Evolutionary conservation across 1,140 invertebrate genomes (phyloP), one percentile per base, ranked within the genome.

Genomic region (Steinernema khuongi): DNA sequence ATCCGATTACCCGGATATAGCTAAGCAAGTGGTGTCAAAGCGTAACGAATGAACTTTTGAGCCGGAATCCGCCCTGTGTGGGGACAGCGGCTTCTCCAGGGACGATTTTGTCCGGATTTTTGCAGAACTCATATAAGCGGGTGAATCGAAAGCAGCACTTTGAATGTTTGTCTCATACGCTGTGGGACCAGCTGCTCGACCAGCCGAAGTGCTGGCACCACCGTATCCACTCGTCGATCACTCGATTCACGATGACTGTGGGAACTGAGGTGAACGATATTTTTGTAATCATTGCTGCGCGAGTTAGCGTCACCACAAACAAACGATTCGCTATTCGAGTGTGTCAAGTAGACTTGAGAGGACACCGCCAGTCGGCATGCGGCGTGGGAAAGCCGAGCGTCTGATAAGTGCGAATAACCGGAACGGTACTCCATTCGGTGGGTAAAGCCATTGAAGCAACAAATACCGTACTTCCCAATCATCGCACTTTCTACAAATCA

Each of bases 1-100:
- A 60, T 60, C 50, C 50, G 50, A 60, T 60, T 60, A 60, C 50
- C 11, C 50, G 50, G 50, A 60, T 60, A 60, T 60, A 14, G 50
- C 11, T 7, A 17, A 26, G 50, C 50, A 60, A 60, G 50, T 60
- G 50, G 50, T 60, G 50, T 14, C 22, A 26, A 26, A 60, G 11
- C 50, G 50, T 60, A 26, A 26, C 50, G n/a, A 41, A 41, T 41
- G 36, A 41, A 41, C 36, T 41, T 41, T 41, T 7, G 7, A 41
- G 36, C n/a, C n/a, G 36, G n/a, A n/a, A 11, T 41, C n/a, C 36
- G 7, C 36, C n/a, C n/a, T n/a, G n/a, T n/a, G n/a, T n/a, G n/a
- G n/a, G n/a, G n/a, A n/a, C n/a, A n/a, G n/a, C n/a, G n/a, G 36
- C 36, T 11, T 11, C 7, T 41, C 7, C n/a, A 41, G 36, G n/a